Base-by-base conservation (phyloP, 2,797 vertebrate genomes). In the Chrysocyon brachyurus region DNA sequence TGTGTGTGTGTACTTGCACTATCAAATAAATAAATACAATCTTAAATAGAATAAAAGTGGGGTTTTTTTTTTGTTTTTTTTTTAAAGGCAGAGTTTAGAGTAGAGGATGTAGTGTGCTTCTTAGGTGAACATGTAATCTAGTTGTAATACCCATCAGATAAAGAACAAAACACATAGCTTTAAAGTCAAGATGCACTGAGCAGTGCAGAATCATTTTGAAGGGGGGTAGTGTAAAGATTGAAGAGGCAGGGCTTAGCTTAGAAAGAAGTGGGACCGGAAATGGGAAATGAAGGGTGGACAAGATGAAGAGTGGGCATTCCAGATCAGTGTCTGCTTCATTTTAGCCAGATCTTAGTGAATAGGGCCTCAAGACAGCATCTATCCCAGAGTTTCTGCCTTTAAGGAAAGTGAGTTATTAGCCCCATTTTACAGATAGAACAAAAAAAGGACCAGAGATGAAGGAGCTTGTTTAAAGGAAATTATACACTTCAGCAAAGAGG, bases 381-480 rank as follows among this genome's bases (percentile, higher is more conserved):
- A n/a, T 61, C 24, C 31, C 52, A 40, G 52, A 26, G 12, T 26
- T 79, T 88, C 54, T 89, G 49, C 78, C 64, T 73, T 75, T 52
- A 84, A 85, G 33, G 33, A 92, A 72, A 90, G 52, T 79, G 9
- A 85, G 22, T 91, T 33, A 56, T 68, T 89, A 75, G n/a, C 52
- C 75, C 57, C 16, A 40, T 94, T 73, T 81, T 94, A 11, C 17
- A 79, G 14, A 63, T 59, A 64, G 90, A 95, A 63, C 56, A 73
- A 61, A 66, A 49, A 78, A 2, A 81, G n/a, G 17, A 52, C 56
- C 79, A 57, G 77, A 88, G 83, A 40, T 85, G 28, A 79, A 92
- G 70, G 79, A 68, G 61, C 9, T 86, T 81, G 4, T 81, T 79
- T 64, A 85, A 92, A 64, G 87, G 82, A 94, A 92, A 79, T 87